A percentile compares a stretch with the other conserved stretches of the same genome.
Evolutionary conservation across 2,797 vertebrate genomes (phyloP).

Genomic region (Epinephelus coioides): DNA sequence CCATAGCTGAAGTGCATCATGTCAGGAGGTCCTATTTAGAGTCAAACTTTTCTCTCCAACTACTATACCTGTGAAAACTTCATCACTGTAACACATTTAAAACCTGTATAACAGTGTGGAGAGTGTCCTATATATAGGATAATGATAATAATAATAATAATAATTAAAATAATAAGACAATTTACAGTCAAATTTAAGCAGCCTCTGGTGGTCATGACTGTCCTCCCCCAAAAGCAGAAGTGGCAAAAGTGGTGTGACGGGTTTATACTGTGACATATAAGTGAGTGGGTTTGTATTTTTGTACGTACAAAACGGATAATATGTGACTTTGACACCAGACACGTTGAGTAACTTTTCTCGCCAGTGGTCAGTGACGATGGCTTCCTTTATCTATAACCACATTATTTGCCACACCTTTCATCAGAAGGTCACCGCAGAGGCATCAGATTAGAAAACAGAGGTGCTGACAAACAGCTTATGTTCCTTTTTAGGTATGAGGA

Average conservation of each 20-base stretch:
- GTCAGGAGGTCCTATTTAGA: background rate
- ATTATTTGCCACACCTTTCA: background rate
- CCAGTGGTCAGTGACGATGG: background rate
- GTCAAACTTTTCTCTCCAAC: background rate
- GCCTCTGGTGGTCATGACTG: background rate
- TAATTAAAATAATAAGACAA: no score
- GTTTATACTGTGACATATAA: background rate
- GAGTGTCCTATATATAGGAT: no score
- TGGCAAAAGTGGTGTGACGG: background rate
- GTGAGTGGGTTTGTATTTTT: background rate
- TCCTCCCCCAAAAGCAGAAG: background rate
- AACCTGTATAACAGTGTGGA: background rate
- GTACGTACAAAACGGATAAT: background rate
- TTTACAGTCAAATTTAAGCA: no score
- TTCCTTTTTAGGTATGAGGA: background rate
- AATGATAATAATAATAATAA: no score
- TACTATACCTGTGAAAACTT: background rate
- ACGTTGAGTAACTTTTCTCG: background rate
- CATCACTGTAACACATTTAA: background rate
- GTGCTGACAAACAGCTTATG: background rate
- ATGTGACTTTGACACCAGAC: conserved; percentile 1
- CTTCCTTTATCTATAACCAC: background rate
- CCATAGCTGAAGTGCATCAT: background rate
- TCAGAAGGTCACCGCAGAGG: background rate
- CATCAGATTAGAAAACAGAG: conserved; percentile 11